Conservation (phyloP, 2,113 vertebrate species). For the Dicrurus megarhynchus region DNA sequence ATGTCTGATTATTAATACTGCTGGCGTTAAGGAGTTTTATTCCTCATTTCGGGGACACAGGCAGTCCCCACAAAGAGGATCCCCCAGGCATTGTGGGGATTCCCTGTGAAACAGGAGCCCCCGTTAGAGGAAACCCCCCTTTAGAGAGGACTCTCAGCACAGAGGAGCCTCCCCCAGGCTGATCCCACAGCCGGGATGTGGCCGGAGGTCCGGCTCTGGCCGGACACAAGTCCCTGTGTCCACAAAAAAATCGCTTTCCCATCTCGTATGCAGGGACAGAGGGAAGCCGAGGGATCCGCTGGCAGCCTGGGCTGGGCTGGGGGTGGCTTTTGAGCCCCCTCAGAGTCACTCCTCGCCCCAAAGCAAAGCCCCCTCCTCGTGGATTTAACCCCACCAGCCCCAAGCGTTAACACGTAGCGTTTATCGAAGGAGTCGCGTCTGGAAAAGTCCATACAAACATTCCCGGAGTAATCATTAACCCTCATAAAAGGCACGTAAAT, state of each 20-base stretch:
- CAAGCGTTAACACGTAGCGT: rapidly evolving
- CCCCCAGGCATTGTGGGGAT: too few species aligned
- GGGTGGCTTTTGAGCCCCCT: background rate
- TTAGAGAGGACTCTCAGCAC: background rate
- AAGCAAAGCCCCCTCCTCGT: background rate
- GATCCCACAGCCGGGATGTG: background rate
- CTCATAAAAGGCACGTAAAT: background rate
- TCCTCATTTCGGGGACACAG: rapidly evolving
- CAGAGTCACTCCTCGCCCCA: background rate
- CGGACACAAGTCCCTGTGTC: rapidly evolving
- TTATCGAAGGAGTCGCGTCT: background rate
- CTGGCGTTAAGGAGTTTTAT: rapidly evolving
- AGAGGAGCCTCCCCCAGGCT: background rate
- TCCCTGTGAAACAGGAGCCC: background rate
- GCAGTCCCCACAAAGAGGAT: background rate
- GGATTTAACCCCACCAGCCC: background rate
- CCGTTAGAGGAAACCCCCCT: rapidly evolving
- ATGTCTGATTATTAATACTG: rapidly evolving
- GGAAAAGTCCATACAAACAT: background rate
- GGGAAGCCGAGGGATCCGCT: background rate
- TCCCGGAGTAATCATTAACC: slow-evolving; percentile 28
- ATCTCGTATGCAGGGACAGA: rapidly evolving
- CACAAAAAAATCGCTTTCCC: background rate
- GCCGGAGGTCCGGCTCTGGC: background rate
- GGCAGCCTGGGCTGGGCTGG: background rate